These are phyloP conservation scores for Osmoderma eremita DNA, from an alignment of 2,888 invertebrate genomes.

Conservation along the genomic window DNA sequence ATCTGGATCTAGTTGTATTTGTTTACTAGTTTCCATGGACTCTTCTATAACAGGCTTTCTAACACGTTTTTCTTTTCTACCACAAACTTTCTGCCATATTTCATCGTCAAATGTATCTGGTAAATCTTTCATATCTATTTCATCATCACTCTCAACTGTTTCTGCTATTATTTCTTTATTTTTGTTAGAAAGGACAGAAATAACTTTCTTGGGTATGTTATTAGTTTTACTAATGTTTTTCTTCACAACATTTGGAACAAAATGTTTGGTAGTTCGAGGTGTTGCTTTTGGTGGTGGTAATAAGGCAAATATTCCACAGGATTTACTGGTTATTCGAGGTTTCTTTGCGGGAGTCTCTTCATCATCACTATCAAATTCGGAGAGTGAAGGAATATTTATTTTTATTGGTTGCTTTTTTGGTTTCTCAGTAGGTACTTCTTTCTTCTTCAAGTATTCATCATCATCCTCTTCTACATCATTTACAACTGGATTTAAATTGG, in stretches of 20 bases:
- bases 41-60: slow-evolving; percentile 64
- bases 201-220: slow-evolving; percentile 9
- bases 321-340: slow-evolving; percentile 63
- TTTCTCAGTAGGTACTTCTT: slow-evolving; percentile 62
- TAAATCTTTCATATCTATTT: slow-evolving; percentile 64
- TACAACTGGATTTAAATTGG: slow-evolving; percentile 54
- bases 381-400: slow-evolving; percentile 76
- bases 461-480: slow-evolving; percentile 67
- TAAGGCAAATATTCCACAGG: slow-evolving; percentile 73
- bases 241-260: slow-evolving; percentile 66
- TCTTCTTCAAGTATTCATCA: slow-evolving; percentile 73
- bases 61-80: slow-evolving; percentile 59
- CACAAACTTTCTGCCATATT: slow-evolving; percentile 65
- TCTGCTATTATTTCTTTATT: slow-evolving; percentile 47
- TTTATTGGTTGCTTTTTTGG: slow-evolving; percentile 63
- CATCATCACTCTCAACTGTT: slow-evolving; percentile 47
- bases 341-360: slow-evolving; percentile 63
- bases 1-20: slow-evolving; percentile 64
- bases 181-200: neutral
- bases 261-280: slow-evolving; percentile 56
- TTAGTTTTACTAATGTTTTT: slow-evolving; percentile 55
- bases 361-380: slow-evolving; percentile 72
- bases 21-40: slow-evolving; percentile 60
- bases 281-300: slow-evolving; percentile 75
- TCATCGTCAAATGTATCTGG: slow-evolving; percentile 62